Percentiles rank a stretch among this genome's conserved stretches.
Evolutionary conservation across 2,797 vertebrate species (phyloP).

Genomic region (Leptoclinus maculatus): DNA sequence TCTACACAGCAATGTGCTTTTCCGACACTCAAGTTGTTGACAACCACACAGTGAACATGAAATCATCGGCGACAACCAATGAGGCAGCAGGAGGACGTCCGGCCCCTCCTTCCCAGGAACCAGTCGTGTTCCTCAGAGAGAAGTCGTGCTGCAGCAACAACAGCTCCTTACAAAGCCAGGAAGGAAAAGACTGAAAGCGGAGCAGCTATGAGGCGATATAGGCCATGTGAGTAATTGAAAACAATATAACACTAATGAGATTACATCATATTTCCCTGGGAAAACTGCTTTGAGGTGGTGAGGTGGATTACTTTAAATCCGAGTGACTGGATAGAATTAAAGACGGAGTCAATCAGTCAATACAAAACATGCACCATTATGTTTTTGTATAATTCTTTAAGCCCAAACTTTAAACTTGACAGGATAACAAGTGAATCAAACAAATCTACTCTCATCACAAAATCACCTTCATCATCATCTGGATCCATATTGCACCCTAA

Average conservation of each 20-base stretch:
- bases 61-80: slow-evolving; percentile 29
- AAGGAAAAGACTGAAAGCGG: slow-evolving; percentile 68
- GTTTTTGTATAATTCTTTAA: neutral
- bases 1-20: slow-evolving; percentile 6
- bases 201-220: slow-evolving; percentile 29
- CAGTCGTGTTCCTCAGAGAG: slow-evolving; percentile 35
- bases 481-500: neutral
- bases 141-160: slow-evolving; percentile 41
- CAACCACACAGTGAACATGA: slow-evolving; percentile 38
- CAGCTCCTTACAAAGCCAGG: slow-evolving; percentile 74
- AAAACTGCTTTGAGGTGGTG: slow-evolving; percentile 38
- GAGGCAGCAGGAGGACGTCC: slow-evolving; percentile 9
- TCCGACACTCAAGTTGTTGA: slow-evolving; percentile 17
- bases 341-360: neutral
- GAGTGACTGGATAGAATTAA: neutral
- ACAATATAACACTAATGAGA: slow-evolving; percentile 59
- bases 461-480: neutral
- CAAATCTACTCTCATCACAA: neutral
- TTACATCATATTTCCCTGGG: slow-evolving; percentile 38
- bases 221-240: slow-evolving; percentile 29
- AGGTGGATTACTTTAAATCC: slow-evolving; percentile 27
- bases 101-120: slow-evolving; percentile 25
- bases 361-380: neutral
- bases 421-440: neutral
- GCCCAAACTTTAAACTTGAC: neutral